Evolutionary conservation across 2,797 vertebrate genomes (phyloP).

Genomic region (Hozukius guyotensis): DNA sequence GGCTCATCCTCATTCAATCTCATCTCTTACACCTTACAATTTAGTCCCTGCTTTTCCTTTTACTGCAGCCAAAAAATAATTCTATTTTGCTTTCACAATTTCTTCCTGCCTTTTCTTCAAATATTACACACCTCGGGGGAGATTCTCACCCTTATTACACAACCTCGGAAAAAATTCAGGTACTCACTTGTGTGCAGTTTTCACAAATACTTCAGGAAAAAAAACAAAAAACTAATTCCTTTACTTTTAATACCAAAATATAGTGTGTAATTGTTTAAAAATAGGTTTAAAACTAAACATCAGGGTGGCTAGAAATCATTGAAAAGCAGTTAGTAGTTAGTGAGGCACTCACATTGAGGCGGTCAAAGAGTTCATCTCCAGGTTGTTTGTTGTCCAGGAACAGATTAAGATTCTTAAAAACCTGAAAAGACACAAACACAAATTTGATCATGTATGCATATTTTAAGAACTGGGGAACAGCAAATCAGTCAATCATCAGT

Average conservation of each 20-base stretch:
- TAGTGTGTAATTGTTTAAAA: not conserved
- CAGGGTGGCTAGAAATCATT: not conserved
- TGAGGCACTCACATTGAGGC: constrained; percentile 74
- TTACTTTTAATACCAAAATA: not conserved
- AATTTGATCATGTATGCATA: not conserved
- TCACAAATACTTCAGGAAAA: not conserved
- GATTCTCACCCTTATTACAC: constrained; percentile 1
- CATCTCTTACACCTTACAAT: constrained; percentile 52
- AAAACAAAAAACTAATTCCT: not conserved
- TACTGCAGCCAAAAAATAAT: constrained; percentile 20
- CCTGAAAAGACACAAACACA: constrained; percentile 68
- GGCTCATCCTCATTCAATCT: constrained; percentile 63
- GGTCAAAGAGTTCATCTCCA: constrained; percentile 86
- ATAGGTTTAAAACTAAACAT: not conserved
- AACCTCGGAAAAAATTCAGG: not conserved
- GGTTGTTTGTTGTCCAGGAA: constrained; percentile 82
- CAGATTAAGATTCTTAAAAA: constrained; percentile 86
- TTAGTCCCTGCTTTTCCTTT: constrained; percentile 28
- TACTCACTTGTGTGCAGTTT: not conserved
- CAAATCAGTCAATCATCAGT: not conserved
- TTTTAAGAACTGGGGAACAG: not conserved
- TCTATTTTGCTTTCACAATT: constrained; percentile 34
- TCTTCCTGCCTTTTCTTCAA: not conserved
- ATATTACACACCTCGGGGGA: not conserved
- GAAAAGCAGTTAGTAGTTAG: not conserved